Base-by-base conservation (phyloP, 92 coral and sea anemone genomes). In the Diadumene lineata region DNA sequence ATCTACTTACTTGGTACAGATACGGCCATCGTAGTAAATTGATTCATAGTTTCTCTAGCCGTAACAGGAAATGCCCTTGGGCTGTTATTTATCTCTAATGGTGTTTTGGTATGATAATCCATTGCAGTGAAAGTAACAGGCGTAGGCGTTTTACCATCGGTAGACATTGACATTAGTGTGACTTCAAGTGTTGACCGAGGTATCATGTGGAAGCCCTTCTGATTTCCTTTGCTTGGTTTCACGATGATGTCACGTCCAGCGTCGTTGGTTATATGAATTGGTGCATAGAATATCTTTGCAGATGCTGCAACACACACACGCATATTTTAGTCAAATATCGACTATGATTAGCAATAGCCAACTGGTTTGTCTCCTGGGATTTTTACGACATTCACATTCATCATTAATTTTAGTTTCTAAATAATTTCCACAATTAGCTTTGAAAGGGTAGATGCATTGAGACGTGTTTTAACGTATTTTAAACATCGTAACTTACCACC, bases 151-250 rank as follows among this genome's bases (percentile, higher is more conserved):
- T 87, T 89, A 19, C 90, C 89, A 33, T 94, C 97, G 11, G 98
- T 94, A 18, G 97, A 91, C 98, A 94, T 94, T 23, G 98, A 94
- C 94, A 94, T 94, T 3, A 94, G 78, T 26, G 88, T 87, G 76
- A 94, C 97, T 87, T 94, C 94, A 72, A 91, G 84, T 63, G 97
- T 89, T 28, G 96, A 92, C 72, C 89, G 82, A 1, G 97, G 89
- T 44, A 72, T 81, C 56, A 96, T 86, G 19, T 82, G 72, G 64
- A 96, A 96, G 3, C 97, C 99, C 34, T 86, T 72, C 0, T 87
- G 85, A 31, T 96, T 89, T 58, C 99, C 99, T 80, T 92, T 89
- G 83, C 87, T 89, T 24, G 99, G 99, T 73, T 82, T 88, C 66
- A 96, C 80, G 48, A 87, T 38, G 67, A 93, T 86, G 24, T 80